These are phyloP conservation scores for Probosciger aterrimus DNA, from an alignment of 2,113 vertebrate species.

Conservation along the genomic window DNA sequence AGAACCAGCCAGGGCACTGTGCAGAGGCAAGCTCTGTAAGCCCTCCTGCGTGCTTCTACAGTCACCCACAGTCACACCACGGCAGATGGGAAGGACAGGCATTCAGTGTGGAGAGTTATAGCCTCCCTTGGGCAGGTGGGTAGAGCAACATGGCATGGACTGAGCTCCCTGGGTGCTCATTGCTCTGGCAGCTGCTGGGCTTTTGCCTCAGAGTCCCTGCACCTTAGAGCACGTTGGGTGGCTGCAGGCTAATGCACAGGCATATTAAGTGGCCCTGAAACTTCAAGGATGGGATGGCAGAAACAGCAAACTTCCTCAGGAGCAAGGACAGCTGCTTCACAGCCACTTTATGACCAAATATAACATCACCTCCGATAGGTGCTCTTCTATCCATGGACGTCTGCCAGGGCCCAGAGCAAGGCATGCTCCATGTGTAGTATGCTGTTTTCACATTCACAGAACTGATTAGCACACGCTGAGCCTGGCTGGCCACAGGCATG, in stretches of 20 bases:
- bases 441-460: not conserved
- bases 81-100: not conserved
- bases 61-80: not conserved
- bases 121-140: not conserved
- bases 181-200: not conserved
- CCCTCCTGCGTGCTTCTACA: not conserved
- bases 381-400: not conserved
- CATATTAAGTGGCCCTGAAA: not conserved
- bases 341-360: not conserved
- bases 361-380: not conserved
- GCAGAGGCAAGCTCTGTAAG: not conserved
- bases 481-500: not conserved
- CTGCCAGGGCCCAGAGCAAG: not conserved
- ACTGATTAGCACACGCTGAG: not conserved
- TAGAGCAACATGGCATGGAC: not conserved
- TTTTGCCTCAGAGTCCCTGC: not conserved
- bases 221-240: not conserved
- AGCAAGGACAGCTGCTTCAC: not conserved
- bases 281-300: not conserved
- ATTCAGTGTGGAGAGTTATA: not conserved
- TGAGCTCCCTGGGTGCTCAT: not conserved
- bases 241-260: not conserved
- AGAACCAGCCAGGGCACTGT: accelerated
- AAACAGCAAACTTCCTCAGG: not conserved
- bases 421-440: not conserved